These are phyloP conservation scores for Sebastiscus albofasciatus DNA, from an alignment of 2,797 vertebrate genomes.

Conservation along the genomic window DNA sequence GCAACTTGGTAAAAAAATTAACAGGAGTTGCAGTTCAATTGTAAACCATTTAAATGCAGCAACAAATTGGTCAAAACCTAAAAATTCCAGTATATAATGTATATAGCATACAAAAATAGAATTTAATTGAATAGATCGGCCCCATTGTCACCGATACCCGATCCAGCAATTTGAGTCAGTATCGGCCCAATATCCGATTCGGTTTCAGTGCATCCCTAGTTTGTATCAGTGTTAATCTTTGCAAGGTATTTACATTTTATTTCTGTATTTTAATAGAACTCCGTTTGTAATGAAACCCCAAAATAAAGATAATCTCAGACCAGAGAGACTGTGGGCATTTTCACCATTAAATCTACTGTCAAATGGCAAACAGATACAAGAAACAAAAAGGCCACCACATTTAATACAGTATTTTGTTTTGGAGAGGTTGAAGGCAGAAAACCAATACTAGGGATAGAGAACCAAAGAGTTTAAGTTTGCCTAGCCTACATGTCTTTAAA, in stretches of 20 bases:
- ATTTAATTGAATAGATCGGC: too few relatives aligned
- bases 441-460: rapidly evolving
- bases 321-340: not conserved
- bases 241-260: not conserved
- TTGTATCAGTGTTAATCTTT: not conserved
- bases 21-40: too few relatives aligned
- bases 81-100: too few relatives aligned
- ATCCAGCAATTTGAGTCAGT: too few relatives aligned
- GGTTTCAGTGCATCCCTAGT: too few relatives aligned
- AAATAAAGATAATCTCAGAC: not conserved
- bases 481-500: not conserved
- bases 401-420: not conserved
- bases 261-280: not conserved
- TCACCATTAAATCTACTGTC: not conserved
- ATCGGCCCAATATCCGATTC: too few relatives aligned
- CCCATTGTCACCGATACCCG: too few relatives aligned
- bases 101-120: too few relatives aligned
- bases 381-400: not conserved
- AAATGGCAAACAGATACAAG: not conserved
- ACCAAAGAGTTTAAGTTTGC: too few relatives aligned
- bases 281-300: not conserved
- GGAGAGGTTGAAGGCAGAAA: not conserved
- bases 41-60: too few relatives aligned
- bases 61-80: too few relatives aligned
- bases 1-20: too few relatives aligned